Percentiles rank a stretch among this genome's conserved stretches.
Conservation (phyloP, 1,140 invertebrate genomes). For the Lucilia cuprina region DNA sequence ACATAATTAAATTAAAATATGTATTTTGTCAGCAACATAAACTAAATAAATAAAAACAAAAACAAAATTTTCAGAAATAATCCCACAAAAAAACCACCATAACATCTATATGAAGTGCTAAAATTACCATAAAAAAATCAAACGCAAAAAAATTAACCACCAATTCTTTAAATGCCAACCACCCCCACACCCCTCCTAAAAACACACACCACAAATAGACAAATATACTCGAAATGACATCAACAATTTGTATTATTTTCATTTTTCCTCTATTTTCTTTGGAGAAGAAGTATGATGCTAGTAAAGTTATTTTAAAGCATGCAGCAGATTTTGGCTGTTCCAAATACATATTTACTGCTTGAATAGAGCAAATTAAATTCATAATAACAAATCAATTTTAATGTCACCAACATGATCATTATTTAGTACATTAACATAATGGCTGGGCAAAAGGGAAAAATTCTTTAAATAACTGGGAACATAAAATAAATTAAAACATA, state of each 20-base stretch:
- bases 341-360: background rate
- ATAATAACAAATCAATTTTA: background rate
- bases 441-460: background rate
- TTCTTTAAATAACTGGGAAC: too few species aligned
- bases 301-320: too few species aligned
- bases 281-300: too few species aligned
- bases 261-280: background rate
- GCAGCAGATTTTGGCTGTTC: too few species aligned
- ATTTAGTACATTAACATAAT: constrained; percentile 8
- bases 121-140: background rate
- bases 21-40: too few species aligned
- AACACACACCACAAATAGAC: background rate
- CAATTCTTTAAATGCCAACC: background rate
- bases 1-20: too few species aligned
- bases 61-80: too few species aligned
- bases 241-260: background rate
- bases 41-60: too few species aligned
- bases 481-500: too few species aligned
- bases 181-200: background rate
- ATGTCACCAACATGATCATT: constrained; percentile 11
- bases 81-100: too few species aligned
- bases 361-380: background rate
- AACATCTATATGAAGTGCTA: background rate
- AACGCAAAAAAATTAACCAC: background rate
- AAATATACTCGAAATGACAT: background rate